Evolutionary conservation across 1,140 invertebrate genomes (phyloP).

Genomic region (Drosophila sturtevanti): DNA sequence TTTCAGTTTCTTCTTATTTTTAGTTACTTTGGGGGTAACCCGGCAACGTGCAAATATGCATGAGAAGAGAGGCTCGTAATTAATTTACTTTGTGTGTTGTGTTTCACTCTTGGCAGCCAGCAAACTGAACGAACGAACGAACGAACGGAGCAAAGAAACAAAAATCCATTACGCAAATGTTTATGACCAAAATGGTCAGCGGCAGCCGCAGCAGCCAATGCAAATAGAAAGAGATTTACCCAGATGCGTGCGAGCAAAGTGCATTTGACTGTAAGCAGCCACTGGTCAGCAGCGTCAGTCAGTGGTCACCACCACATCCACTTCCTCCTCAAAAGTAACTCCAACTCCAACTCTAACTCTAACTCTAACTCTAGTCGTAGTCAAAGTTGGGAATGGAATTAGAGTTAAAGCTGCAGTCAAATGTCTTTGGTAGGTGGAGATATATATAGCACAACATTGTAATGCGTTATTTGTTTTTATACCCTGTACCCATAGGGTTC

Average conservation of each 20-base stretch:
- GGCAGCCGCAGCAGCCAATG: constrained; percentile 54
- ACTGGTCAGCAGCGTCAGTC: constrained; percentile 36
- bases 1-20: too few species aligned
- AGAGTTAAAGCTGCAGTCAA: constrained; percentile 27
- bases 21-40: constrained; percentile 31
- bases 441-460: constrained; percentile 63
- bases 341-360: constrained; percentile 16
- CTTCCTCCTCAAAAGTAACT: background rate
- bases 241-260: constrained; percentile 65
- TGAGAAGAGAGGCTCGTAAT: constrained; percentile 65
- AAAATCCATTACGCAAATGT: constrained; percentile 81
- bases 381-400: too few species aligned
- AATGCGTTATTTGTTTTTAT: too few species aligned
- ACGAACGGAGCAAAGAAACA: constrained; percentile 64
- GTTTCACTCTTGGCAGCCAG: constrained; percentile 64
- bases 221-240: constrained; percentile 74
- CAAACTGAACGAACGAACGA: constrained; percentile 25
- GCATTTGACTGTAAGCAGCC: constrained; percentile 53
- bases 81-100: constrained; percentile 82
- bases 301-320: background rate
- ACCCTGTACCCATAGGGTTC: too few species aligned
- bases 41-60: constrained; percentile 49
- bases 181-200: constrained; percentile 80
- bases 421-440: constrained; percentile 31
- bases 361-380: background rate